Evolutionary conservation across 2,797 vertebrate genomes (phyloP).

Genomic region (Sylvia borin): DNA sequence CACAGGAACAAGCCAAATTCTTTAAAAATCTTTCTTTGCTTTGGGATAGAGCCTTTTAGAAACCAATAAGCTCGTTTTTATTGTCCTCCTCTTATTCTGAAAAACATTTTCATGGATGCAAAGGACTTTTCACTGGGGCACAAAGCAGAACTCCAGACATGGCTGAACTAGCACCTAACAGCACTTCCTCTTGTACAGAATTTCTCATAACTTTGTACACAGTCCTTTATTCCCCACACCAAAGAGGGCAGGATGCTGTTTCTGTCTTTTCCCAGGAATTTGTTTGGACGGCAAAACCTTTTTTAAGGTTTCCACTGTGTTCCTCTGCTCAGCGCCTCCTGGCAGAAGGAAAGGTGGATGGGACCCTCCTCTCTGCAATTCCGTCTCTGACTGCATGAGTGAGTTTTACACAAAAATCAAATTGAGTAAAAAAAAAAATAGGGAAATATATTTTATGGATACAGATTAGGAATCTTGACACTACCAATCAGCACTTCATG

Average conservation of each 20-base stretch:
- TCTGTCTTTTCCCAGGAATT: neutral
- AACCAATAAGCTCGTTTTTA: neutral
- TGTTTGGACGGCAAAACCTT: neutral
- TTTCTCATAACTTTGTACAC: neutral
- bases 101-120: neutral
- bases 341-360: neutral
- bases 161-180: neutral
- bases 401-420: neutral
- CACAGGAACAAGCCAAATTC: slow-evolving; percentile 29
- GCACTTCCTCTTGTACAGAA: neutral
- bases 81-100: slow-evolving; percentile 13
- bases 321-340: neutral
- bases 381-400: neutral
- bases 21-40: slow-evolving; percentile 37
- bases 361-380: neutral
- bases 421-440: slow-evolving; percentile 3
- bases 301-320: neutral
- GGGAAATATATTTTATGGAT: slow-evolving; percentile 60
- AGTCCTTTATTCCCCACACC: neutral
- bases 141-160: slow-evolving; percentile 10
- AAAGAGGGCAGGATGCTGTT: neutral
- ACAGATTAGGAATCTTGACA: slow-evolving; percentile 65
- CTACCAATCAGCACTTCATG: slow-evolving; percentile 63
- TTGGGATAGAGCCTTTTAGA: slow-evolving; percentile 9
- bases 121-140: slow-evolving; percentile 32